Evolutionary conservation across 2,888 invertebrate species (phyloP).

Genomic region (Apotomis turbidana): DNA sequence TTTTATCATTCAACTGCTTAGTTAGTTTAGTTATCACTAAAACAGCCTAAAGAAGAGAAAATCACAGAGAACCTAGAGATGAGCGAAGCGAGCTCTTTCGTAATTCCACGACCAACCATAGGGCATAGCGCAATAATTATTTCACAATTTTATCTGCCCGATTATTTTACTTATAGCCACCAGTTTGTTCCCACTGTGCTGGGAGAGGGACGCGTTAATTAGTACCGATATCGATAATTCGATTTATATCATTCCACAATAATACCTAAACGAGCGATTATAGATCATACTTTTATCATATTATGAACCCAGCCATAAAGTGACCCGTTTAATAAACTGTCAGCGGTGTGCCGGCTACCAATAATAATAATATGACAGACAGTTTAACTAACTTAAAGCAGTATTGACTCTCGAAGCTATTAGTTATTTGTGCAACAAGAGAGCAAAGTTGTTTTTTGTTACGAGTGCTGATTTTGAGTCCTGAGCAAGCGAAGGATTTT

Average conservation of each 20-base stretch:
- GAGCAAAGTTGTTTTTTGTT: too few species aligned
- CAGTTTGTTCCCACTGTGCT: constrained; percentile 64
- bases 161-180: constrained; percentile 73
- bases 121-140: constrained; percentile 62
- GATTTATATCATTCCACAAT: not conserved
- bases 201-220: constrained; percentile 42
- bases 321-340: too few species aligned
- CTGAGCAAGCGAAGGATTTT: too few species aligned
- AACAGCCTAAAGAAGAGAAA: not conserved
- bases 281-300: too few species aligned
- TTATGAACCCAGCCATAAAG: too few species aligned
- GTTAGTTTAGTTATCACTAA: not conserved
- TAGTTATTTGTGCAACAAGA: too few species aligned
- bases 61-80: not conserved
- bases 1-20: not conserved
- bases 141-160: constrained; percentile 71
- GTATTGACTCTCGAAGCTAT: too few species aligned
- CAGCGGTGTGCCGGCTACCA: too few species aligned
- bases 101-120: constrained; percentile 29
- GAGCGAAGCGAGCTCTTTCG: constrained; percentile 17
- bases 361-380: too few species aligned
- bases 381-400: too few species aligned
- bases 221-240: constrained; percentile 39
- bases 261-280: not conserved
- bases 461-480: too few species aligned